A percentile compares a stretch with the other conserved stretches of the same genome.
Evolutionary conservation across 2,113 vertebrate species (phyloP).

Genomic region (Cromileptes altivelis): DNA sequence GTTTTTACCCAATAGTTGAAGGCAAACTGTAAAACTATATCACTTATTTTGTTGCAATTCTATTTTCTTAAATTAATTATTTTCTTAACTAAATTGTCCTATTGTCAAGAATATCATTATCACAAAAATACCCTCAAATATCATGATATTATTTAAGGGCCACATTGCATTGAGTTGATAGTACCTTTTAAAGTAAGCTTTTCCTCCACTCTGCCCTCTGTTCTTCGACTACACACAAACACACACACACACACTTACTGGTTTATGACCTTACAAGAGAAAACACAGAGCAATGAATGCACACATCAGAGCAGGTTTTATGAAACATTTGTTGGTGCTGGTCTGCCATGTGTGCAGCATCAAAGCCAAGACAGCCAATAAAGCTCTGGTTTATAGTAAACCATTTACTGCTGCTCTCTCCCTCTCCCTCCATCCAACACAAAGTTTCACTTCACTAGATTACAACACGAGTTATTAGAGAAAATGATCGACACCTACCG

Average conservation of each 20-base stretch:
- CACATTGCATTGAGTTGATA: neutral
- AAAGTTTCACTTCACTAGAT: slow-evolving; percentile 49
- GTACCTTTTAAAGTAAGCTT: slow-evolving; percentile 25
- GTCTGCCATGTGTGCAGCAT: slow-evolving; percentile 65
- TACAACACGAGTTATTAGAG: slow-evolving; percentile 48
- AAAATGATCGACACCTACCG: slow-evolving; percentile 64
- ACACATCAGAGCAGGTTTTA: slow-evolving; percentile 59
- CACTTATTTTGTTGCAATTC: too few relatives aligned
- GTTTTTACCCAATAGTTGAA: too few relatives aligned
- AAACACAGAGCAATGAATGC: slow-evolving; percentile 40
- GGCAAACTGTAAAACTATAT: too few relatives aligned
- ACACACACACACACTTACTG: neutral
- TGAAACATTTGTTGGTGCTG: slow-evolving; percentile 64
- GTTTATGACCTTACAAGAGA: slow-evolving; percentile 49
- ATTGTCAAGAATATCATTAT: too few relatives aligned
- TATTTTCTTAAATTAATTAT: too few relatives aligned
- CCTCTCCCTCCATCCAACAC: slow-evolving; percentile 24
- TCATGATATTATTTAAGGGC: too few relatives aligned
- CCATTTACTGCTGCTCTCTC: slow-evolving; percentile 45
- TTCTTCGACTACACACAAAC: neutral
- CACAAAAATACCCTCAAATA: too few relatives aligned
- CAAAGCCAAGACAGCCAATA: slow-evolving; percentile 66
- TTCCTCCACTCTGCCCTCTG: neutral
- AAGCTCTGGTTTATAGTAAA: slow-evolving; percentile 61
- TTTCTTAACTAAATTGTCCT: too few relatives aligned